Evolutionary conservation across 2,888 invertebrate genomes (phyloP).

Genomic region (Limulus polyphemus): DNA sequence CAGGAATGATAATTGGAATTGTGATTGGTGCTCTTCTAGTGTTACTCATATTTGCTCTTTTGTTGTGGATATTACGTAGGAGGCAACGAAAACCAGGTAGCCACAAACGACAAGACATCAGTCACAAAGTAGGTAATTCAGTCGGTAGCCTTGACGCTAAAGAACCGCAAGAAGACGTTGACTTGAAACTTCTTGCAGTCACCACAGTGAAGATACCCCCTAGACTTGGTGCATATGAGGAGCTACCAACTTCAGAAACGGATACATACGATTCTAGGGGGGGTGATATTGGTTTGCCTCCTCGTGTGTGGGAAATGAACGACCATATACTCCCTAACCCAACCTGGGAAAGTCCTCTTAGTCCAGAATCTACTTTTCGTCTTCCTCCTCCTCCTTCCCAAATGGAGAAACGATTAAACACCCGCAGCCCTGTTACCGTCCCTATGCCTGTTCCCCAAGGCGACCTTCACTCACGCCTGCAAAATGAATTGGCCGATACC

Average conservation of each 20-base stretch:
- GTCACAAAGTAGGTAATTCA: slow-evolving; percentile 6
- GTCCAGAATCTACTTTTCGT: too few species aligned
- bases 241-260: slow-evolving; percentile 13
- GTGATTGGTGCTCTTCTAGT: slow-evolving; percentile 18
- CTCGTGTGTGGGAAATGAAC: slow-evolving; percentile 19
- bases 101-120: slow-evolving; percentile 11
- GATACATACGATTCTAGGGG: slow-evolving; percentile 3
- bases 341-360: too few species aligned
- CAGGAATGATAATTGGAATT: slow-evolving; percentile 21
- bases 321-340: slow-evolving; percentile 15
- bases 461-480: slow-evolving; percentile 20
- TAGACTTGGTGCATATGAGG: slow-evolving; percentile 18
- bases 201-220: background rate
- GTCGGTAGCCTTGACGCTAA: slow-evolving; percentile 14
- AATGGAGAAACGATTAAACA: background rate
- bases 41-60: slow-evolving; percentile 13
- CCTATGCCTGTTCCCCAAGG: slow-evolving; percentile 12
- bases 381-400: slow-evolving; percentile 1
- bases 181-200: slow-evolving; percentile 12
- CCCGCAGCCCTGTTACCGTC: slow-evolving; percentile 7
- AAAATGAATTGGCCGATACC: slow-evolving; percentile 20
- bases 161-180: slow-evolving; percentile 12
- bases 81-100: slow-evolving; percentile 4
- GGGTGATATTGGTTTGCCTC: slow-evolving; percentile 2
- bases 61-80: slow-evolving; percentile 17